Conservation (phyloP, 1,140 invertebrate species). For the Goniozus legneri region DNA sequence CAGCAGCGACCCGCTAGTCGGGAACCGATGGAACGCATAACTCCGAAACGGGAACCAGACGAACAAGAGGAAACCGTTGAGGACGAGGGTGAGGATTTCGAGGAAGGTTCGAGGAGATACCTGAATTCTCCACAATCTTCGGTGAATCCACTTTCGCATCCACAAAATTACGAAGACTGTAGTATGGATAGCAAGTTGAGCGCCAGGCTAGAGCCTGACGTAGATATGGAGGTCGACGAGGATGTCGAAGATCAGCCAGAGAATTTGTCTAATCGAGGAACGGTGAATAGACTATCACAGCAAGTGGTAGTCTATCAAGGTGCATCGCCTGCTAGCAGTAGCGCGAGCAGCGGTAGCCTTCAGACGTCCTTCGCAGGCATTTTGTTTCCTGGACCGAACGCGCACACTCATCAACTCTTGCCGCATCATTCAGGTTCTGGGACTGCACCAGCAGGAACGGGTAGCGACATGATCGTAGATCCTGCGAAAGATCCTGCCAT, state of each 20-base stretch:
- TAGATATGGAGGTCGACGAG: conserved; percentile 59
- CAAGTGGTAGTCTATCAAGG: conserved; percentile 43
- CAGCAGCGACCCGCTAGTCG: conserved; percentile 52
- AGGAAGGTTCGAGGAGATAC: conserved; percentile 47
- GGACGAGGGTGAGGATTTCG: conserved; percentile 58
- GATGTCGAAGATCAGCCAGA: conserved; percentile 74
- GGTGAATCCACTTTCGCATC: conserved; percentile 54
- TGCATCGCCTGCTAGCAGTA: conserved; percentile 50
- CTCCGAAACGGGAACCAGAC: conserved; percentile 64
- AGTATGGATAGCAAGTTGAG: conserved; percentile 70
- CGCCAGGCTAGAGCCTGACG: conserved; percentile 60
- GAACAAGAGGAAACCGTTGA: conserved; percentile 58
- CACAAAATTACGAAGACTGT: conserved; percentile 68
- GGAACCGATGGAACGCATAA: conserved; percentile 57
- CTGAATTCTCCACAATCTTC: conserved; percentile 35
- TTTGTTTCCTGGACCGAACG: conserved; percentile 43
- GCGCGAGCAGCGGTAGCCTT: conserved; percentile 47
- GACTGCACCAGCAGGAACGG: conserved; percentile 24
- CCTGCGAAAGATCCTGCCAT: conserved; percentile 69
- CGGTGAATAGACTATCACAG: conserved; percentile 37
- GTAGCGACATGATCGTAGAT: conserved; percentile 55
- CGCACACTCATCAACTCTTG: conserved; percentile 34
- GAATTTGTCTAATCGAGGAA: conserved; percentile 72
- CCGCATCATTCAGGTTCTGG: conserved; percentile 19
- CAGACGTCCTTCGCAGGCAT: conserved; percentile 50